Conservation (phyloP, 2,113 vertebrate genomes). For the Uropsilus gracilis region DNA sequence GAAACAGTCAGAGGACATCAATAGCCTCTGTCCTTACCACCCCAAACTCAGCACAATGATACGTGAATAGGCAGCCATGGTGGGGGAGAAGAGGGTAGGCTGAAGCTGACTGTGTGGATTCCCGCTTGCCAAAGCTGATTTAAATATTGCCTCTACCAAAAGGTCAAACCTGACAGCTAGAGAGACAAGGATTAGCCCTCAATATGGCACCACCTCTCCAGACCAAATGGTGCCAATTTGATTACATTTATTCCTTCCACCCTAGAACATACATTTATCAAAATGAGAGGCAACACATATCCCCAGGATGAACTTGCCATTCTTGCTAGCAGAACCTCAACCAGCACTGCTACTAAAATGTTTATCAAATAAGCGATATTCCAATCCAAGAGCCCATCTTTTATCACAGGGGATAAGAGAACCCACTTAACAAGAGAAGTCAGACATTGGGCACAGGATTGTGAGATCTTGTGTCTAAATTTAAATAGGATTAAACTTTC, state of each 20-base stretch:
- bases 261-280: neutral
- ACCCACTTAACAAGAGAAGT: neutral
- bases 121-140: neutral
- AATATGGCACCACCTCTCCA: neutral
- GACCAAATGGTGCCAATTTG: neutral
- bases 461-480: neutral
- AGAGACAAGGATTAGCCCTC: neutral
- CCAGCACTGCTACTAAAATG: neutral
- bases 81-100: fast-evolving
- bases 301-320: neutral
- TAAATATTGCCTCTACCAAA: neutral
- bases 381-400: neutral
- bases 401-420: neutral
- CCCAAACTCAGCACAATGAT: too few species aligned
- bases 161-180: neutral
- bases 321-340: neutral
- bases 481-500: neutral
- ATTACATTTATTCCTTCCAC: neutral
- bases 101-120: neutral
- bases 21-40: neutral
- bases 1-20: neutral
- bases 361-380: neutral
- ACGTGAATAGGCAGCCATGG: neutral
- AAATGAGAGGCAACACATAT: neutral
- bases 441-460: neutral